Evolutionary conservation across 2,888 invertebrate species (phyloP).

Genomic region (Linyphia triangularis): DNA sequence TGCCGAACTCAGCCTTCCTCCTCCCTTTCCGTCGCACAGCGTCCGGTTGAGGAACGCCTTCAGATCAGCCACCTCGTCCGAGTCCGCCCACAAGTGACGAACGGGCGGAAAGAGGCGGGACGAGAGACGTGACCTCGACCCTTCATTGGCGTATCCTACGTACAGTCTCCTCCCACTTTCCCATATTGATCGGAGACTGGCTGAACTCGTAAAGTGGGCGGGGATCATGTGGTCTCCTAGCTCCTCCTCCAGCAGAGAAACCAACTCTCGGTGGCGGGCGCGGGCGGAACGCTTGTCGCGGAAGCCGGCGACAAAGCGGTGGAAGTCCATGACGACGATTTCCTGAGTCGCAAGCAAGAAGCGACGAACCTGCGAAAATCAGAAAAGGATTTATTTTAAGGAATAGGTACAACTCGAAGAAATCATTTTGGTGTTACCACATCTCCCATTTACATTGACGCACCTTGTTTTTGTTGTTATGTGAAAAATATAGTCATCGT

Average conservation of each 20-base stretch:
- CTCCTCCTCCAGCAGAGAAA: conserved; percentile 83
- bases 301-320: conserved; percentile 85
- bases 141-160: conserved; percentile 83
- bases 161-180: conserved; percentile 82
- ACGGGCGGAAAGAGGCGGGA: conserved; percentile 69
- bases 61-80: conserved; percentile 82
- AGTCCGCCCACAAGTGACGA: conserved; percentile 83
- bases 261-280: conserved; percentile 82
- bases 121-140: conserved; percentile 77
- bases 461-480: too few relatives aligned
- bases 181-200: conserved; percentile 84
- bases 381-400: too few relatives aligned
- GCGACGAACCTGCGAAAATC: conserved; percentile 83
- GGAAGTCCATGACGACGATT: conserved; percentile 87
- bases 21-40: conserved; percentile 58
- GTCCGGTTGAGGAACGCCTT: conserved; percentile 81
- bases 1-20: conserved; percentile 51
- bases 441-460: too few relatives aligned
- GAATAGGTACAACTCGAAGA: too few relatives aligned
- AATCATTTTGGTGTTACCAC: too few relatives aligned
- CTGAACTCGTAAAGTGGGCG: conserved; percentile 81
- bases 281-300: conserved; percentile 58
- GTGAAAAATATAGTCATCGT: too few relatives aligned
- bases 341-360: conserved; percentile 83
- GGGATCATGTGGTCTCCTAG: conserved; percentile 83